Conservation (phyloP, 30 jellyfish, hydroid and myxozoan genomes). For the Pelagia noctiluca region DNA sequence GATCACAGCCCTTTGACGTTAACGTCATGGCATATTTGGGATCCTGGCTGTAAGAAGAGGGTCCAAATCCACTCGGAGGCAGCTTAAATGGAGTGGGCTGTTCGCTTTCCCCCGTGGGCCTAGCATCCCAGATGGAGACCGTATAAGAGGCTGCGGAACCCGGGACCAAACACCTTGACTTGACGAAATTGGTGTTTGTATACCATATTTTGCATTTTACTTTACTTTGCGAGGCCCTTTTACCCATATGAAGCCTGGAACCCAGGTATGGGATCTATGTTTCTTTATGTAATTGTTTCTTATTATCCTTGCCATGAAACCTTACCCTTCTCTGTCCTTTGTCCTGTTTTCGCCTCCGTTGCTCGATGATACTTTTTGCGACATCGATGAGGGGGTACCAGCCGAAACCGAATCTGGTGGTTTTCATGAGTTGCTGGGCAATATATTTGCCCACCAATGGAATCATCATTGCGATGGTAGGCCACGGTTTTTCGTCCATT, state of each 20-base stretch:
- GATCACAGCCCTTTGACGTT: too few relatives aligned
- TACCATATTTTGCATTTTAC: background rate
- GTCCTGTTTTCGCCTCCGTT: constrained; percentile 6
- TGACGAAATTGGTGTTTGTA: too few relatives aligned
- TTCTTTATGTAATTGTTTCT: background rate
- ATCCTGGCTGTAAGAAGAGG: too few relatives aligned
- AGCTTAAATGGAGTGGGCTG: too few relatives aligned
- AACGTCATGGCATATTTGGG: too few relatives aligned
- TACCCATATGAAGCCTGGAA: background rate
- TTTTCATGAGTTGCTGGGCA: background rate
- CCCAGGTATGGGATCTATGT: background rate
- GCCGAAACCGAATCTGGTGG: constrained; percentile 20
- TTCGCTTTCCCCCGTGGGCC: too few relatives aligned
- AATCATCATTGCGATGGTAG: constrained; percentile 24
- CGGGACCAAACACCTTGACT: too few relatives aligned
- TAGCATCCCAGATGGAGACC: too few relatives aligned
- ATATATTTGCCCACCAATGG: constrained; percentile 58
- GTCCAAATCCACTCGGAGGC: too few relatives aligned
- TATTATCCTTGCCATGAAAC: background rate
- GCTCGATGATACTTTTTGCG: constrained; percentile 17
- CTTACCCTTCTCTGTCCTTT: background rate
- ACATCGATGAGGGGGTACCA: background rate
- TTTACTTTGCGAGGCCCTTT: background rate
- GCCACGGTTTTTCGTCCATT: constrained; percentile 35
- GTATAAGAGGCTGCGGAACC: too few relatives aligned